phyloP scores from a whole-genome alignment of 2,888 invertebrate genomes.

The Ophioninae sp. region DNA sequence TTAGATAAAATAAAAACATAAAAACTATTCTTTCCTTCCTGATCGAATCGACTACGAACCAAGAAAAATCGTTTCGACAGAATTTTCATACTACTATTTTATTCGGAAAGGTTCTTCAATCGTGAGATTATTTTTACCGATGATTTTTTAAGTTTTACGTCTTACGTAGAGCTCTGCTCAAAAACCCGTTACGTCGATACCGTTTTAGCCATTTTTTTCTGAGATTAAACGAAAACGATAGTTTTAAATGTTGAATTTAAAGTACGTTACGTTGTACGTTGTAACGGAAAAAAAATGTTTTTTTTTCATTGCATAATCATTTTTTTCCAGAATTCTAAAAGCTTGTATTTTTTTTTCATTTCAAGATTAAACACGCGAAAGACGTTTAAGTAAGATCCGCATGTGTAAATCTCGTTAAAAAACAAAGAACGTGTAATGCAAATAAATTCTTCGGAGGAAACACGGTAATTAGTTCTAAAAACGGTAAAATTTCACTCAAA shows the following conservation, averaged over 20 bases:
- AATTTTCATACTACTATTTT: neutral
- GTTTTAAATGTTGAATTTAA: neutral
- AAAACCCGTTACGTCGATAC: neutral
- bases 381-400: too few relatives aligned
- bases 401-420: neutral
- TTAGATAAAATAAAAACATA: neutral
- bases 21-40: neutral
- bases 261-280: neutral
- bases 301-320: too few relatives aligned
- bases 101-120: neutral
- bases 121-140: neutral
- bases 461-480: neutral
- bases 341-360: too few relatives aligned
- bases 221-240: neutral
- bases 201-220: neutral
- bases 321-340: too few relatives aligned
- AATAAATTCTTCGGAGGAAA: neutral
- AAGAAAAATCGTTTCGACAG: neutral
- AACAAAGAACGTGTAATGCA: neutral
- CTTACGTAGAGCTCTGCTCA: neutral
- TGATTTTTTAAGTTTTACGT: neutral
- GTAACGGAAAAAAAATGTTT: too few relatives aligned
- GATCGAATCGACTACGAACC: slow-evolving; percentile 14
- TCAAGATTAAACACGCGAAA: too few relatives aligned
- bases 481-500: neutral